Conservation (phyloP, 92 coral and sea anemone genomes). For the Phenganax subtilis region DNA sequence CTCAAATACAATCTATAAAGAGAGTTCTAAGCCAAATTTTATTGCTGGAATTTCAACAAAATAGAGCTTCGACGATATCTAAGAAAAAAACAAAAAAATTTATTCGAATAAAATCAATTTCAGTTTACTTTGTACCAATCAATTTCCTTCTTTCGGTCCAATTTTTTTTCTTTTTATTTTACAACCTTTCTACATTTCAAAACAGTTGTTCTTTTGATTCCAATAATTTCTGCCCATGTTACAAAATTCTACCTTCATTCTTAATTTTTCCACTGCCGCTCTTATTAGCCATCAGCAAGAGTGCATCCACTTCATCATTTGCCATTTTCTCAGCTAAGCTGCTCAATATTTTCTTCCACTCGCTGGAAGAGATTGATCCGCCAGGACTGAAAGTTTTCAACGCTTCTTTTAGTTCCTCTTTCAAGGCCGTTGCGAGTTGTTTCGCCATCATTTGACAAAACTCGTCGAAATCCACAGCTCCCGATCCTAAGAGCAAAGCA, state of each 20-base stretch:
- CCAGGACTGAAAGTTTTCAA: slow-evolving; percentile 28
- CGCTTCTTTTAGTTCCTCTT: slow-evolving; percentile 29
- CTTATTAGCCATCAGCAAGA: slow-evolving; percentile 16
- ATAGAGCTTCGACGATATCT: slow-evolving; percentile 8
- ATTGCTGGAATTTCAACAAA: background rate
- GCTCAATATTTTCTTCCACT: slow-evolving; percentile 25
- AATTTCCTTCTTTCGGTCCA: background rate
- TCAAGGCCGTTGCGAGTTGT: slow-evolving; percentile 40
- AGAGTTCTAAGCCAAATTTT: background rate
- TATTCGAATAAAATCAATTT: background rate
- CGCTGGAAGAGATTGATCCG: slow-evolving; percentile 18
- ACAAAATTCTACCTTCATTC: background rate
- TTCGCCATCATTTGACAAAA: slow-evolving; percentile 74
- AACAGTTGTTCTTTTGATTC: too few relatives aligned
- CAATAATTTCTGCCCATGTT: too few relatives aligned
- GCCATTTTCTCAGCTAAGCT: slow-evolving; percentile 35
- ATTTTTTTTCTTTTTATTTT: too few relatives aligned
- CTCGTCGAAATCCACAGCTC: slow-evolving; percentile 73
- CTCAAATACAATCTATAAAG: slow-evolving; percentile 14
- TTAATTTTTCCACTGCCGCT: slow-evolving; percentile 25
- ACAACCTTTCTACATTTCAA: too few relatives aligned
- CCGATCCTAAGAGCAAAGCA: slow-evolving; percentile 52
- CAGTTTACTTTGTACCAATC: background rate
- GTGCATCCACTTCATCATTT: slow-evolving; percentile 27
- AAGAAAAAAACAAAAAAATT: background rate